phyloP scores from a whole-genome alignment of 2,113 vertebrate genomes.

The Mirounga angustirostris region DNA sequence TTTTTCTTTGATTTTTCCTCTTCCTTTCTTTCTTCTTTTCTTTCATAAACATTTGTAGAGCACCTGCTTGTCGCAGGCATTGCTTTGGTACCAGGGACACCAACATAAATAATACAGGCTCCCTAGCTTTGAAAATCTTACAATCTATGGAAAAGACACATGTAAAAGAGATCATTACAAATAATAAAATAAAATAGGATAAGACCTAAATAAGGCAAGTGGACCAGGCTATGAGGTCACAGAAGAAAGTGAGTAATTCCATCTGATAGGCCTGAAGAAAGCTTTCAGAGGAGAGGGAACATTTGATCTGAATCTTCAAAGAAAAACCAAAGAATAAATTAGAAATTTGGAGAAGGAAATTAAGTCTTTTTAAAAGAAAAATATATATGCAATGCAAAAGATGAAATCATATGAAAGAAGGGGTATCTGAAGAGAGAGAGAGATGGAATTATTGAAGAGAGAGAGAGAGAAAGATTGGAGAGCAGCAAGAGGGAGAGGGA shows the following conservation, averaged over 20 bases:
- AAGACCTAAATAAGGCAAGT: neutral
- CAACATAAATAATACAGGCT: neutral
- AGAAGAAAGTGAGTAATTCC: neutral
- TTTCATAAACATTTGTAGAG: neutral
- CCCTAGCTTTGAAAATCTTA: neutral
- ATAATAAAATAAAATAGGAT: neutral
- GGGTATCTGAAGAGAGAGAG: neutral
- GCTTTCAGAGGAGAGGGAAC: neutral
- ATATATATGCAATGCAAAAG: neutral
- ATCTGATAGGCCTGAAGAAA: neutral
- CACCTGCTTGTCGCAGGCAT: neutral
- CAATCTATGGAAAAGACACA: neutral
- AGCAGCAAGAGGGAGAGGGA: neutral
- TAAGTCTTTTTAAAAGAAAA: neutral
- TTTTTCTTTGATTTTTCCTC: neutral
- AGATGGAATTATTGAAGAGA: neutral
- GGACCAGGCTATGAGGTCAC: neutral
- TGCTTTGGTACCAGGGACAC: neutral
- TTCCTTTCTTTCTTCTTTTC: neutral
- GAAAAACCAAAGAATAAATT: neutral
- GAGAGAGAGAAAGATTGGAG: neutral
- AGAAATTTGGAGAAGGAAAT: neutral
- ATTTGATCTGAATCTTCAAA: neutral
- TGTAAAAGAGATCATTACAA: neutral
- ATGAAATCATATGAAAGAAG: neutral